Evolutionary conservation across 2,797 vertebrate genomes (phyloP).

Genomic region (Thalassophryne amazonica): DNA sequence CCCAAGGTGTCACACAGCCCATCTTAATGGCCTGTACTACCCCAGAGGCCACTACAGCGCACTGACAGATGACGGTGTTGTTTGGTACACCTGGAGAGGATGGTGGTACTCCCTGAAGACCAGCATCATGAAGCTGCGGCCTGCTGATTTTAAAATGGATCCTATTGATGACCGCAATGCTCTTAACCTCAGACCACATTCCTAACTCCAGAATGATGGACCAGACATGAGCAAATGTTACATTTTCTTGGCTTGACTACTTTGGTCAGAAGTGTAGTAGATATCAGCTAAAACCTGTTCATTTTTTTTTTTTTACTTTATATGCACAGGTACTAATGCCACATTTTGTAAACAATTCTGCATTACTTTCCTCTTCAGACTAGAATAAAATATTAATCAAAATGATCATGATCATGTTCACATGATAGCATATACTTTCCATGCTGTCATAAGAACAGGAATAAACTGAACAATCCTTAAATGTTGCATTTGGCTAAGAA

Average conservation of each 20-base stretch:
- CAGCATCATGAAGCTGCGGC: slow-evolving; percentile 89
- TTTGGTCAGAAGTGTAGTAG: no score
- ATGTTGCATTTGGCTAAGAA: no score
- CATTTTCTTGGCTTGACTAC: neutral
- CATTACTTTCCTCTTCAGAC: no score
- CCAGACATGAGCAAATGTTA: neutral
- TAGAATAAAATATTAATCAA: no score
- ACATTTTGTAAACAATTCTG: no score
- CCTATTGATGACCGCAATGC: slow-evolving; percentile 56
- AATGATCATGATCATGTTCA: no score
- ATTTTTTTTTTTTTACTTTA: no score
- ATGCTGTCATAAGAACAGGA: no score
- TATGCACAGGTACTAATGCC: no score
- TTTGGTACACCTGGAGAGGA: slow-evolving; percentile 94
- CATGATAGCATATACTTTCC: no score
- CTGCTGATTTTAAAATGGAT: slow-evolving; percentile 64
- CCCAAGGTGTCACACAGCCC: slow-evolving; percentile 89
- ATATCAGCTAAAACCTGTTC: no score
- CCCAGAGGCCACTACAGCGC: slow-evolving; percentile 79
- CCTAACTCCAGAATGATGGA: slow-evolving; percentile 1
- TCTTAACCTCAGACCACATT: slow-evolving; percentile 1
- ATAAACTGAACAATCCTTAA: no score
- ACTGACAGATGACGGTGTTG: slow-evolving; percentile 85
- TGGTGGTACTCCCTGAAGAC: slow-evolving; percentile 97
- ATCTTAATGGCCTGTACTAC: slow-evolving; percentile 90